Base-by-base conservation (phyloP, 2,797 vertebrate genomes). In the Parauchenoglanis punctatus region DNA sequence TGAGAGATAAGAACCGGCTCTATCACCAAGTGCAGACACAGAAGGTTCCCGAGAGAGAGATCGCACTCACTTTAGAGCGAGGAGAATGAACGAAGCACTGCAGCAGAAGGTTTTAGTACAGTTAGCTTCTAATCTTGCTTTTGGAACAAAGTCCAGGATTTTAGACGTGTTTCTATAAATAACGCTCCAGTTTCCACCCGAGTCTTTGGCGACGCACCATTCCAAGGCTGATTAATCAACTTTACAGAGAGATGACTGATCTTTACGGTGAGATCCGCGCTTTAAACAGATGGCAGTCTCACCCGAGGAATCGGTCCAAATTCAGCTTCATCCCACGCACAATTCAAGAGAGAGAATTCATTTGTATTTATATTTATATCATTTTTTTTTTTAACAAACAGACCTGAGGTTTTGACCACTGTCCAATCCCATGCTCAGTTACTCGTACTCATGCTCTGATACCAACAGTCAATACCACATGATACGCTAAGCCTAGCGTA, bases 1-100 rank as follows among this genome's bases (percentile, higher is more conserved):
- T 81, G 40, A 5, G 58, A 81, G 78, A 81, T 81, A 63, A 81
- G 78, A 81, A 61, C 23, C n/a, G 23, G 35, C 58, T 81, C 58
- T 28, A 4, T 78, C 76, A 78, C 76, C 52, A 18, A 56, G n/a
- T 59, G 20, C 17, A 11, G 56, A 63, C 78, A 52, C 23, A 4
- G 76, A 56, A 31, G n/a, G 58, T 78, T 58, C 52, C 28, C 1
- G 78, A 81, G 11, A 78, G 76, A 44, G 23, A 46, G 63, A 28
- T 46, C 58, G 20, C 58, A 63, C 78, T 61, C 13, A 7, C 58
- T 44, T 81, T 81, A 25, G 6, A 61, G 31, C 31, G 1, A 56
- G n/a, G n/a, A 31, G 15, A 54, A 56, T 35, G 28, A 80, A 40
- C 13, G 20, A 31, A 54, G 75, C 46, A 76, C 12, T 17, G 68